Evolutionary conservation across 2,113 vertebrate species (phyloP), one percentile per base, ranked within the genome.

Genomic region (Paedocypris sp.): DNA sequence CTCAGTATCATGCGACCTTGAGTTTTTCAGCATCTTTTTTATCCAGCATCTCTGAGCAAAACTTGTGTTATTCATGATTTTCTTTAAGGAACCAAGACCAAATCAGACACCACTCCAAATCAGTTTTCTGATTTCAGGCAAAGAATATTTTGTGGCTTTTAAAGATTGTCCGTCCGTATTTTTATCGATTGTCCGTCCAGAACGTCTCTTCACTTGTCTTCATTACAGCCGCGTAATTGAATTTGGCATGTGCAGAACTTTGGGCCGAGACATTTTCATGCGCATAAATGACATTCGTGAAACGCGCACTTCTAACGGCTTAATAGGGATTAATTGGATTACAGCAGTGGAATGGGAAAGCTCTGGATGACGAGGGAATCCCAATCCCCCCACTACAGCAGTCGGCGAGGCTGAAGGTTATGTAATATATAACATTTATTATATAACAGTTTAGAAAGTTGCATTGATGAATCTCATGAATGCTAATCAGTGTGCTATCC

Each of bases 321-420:
- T 15, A 58, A 67, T 54, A 11, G 6, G 36, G 65, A 62, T 60
- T 54, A 54, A 63, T 57, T 59, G 59, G 52, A 67, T 60, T 52
- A 67, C 18, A 47, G 31, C 11, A 29, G 23, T 67, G 52, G 32
- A 53, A 51, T 60, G 39, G 39, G 41, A 60, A 33, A 54, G 19
- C 25, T 15, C 23, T 5, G 48, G 54, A 39, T 61, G 13, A 54
- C 53, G 33, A 53, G n/a, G 47, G 25, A n/a, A 47, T 58, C 23
- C 13, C 11, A 52, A 49, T 57, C 25, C 43, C 15, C 32, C 51
- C 65, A 36, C 19, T 28, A 53, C 19, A 13, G 16, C n/a, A 53
- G 39, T 54, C 13, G 23, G 19, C 22, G 23, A 51, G 26, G 45
- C 56, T 28, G 35, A 59, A 25, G 31, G 35, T 71, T 74, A 57